A percentile compares a stretch with the other conserved stretches of the same genome.
Conservation (phyloP, 2,888 invertebrate species). For the Tipula helvola region DNA sequence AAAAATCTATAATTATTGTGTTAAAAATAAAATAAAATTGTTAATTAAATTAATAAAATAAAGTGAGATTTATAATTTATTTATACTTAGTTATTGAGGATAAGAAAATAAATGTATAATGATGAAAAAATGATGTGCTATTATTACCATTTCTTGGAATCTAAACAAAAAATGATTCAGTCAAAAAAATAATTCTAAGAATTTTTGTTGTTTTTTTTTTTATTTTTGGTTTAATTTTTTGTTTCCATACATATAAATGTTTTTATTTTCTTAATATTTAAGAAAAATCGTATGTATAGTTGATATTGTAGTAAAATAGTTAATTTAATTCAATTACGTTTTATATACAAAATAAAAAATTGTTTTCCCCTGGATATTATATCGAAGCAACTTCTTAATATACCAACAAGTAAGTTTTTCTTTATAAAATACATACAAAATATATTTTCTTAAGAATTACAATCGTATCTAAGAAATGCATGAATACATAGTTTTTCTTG, state of each 20-base stretch:
- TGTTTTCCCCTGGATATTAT: not conserved
- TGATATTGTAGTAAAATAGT: not conserved
- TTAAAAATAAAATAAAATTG: not conserved
- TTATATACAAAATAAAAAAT: not conserved
- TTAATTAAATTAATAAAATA: not conserved
- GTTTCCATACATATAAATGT: not conserved
- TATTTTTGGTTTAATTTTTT: not conserved
- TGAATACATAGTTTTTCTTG: not conserved
- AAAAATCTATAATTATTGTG: not conserved
- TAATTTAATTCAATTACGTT: not conserved
- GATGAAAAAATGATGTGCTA: not conserved
- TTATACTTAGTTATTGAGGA: too few species aligned
- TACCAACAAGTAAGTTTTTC: not conserved
- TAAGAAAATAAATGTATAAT: not conserved
- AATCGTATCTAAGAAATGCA: not conserved
- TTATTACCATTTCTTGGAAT: not conserved
- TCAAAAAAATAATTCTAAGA: not conserved
- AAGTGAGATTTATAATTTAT: not conserved
- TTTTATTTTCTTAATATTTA: not conserved
- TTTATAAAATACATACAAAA: not conserved
- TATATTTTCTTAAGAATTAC: not conserved
- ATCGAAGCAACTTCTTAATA: not conserved
- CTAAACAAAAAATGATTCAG: conserved; percentile 4
- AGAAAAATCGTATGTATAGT: not conserved
- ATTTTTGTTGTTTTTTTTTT: not conserved